A percentile compares a stretch with the other conserved stretches of the same genome.
phyloP scores from a whole-genome alignment of 2,888 invertebrate species.

The Thymelicus sylvestris region DNA sequence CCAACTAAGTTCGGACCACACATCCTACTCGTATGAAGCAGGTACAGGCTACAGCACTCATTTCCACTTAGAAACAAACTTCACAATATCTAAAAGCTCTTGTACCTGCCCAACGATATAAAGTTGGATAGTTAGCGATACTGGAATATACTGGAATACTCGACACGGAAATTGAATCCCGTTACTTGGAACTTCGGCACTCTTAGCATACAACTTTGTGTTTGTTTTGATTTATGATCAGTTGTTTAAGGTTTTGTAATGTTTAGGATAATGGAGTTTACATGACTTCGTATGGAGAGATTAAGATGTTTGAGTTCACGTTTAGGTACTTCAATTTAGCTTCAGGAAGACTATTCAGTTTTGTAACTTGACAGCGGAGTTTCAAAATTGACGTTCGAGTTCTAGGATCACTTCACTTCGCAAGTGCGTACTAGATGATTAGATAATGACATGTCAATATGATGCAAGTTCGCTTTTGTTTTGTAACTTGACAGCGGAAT shows the following conservation, averaged over 20 bases:
- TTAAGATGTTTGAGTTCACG: background rate
- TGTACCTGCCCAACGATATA: conserved; percentile 11
- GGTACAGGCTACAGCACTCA: background rate
- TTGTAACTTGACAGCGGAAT: too few relatives aligned
- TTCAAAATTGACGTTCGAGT: too few relatives aligned
- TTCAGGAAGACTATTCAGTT: too few relatives aligned
- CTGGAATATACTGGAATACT: conserved; percentile 23
- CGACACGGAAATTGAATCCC: conserved; percentile 23
- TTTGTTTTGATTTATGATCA: conserved; percentile 24
- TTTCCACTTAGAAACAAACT: conserved; percentile 19
- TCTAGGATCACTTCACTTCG: too few relatives aligned
- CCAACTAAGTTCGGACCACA: background rate
- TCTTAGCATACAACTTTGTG: conserved; percentile 20
- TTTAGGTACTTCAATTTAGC: background rate
- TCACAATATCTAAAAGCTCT: conserved; percentile 16
- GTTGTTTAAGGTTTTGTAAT: conserved; percentile 13
- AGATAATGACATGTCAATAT: too few relatives aligned
- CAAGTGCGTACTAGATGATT: too few relatives aligned
- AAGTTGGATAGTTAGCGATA: conserved; percentile 18
- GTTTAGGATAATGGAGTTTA: conserved; percentile 5
- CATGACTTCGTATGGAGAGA: conserved; percentile 11
- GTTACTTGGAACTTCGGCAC: conserved; percentile 18
- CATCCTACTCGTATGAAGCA: background rate
- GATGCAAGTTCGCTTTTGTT: too few relatives aligned
- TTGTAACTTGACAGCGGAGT: too few relatives aligned